Evolutionary conservation across 2,888 invertebrate genomes (phyloP), one percentile per base, ranked within the genome.

Genomic region (Euzetes globulus): DNA sequence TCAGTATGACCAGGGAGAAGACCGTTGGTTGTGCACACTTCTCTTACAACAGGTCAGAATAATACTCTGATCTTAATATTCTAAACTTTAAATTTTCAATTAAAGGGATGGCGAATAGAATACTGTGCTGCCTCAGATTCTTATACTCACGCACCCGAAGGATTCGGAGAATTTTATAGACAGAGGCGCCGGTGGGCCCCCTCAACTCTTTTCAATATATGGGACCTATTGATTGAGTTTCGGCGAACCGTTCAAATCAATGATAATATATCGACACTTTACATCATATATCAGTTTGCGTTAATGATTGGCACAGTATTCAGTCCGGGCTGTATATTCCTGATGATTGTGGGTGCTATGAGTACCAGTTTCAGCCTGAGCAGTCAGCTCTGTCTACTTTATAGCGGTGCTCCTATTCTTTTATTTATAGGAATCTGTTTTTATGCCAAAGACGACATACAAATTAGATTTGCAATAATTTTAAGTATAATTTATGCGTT

Each of bases 21-120:
- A 99, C 87, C 90, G 98, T 83, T 99, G 98, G 98, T 86, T 99
- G 75, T 98, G 98, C 82, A 99, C 98, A 0, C 85, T 99, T 58
- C 85, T 99, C n/a, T 86, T 99, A 13, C 98, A 99, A 85, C 87
- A 97, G 83, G 98, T 98, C 15, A 98, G 98, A 83, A 97, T 78
- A 97, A 19, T 19, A 97, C n/a, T n/a, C n/a, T n/a, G n/a, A 6
- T 11, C n/a, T 9, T 9, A 17, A 55, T 22, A 11, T 22, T 7
- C 22, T 2, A 7, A 11, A 22, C 19, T 22, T 27, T n/a, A 4
- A 25, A 17, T 11, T 33, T 41, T 41, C 7, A 41, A 41, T 41
- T 9, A 11, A 41, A 41, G 41, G 41, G 41, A 9, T n/a, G 52
- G 50, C 72, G 55, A 5, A 72, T 58, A 13, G 98, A 98, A 84